These are phyloP conservation scores for Halcyon badia DNA, from an alignment of 2,797 vertebrate species.

Conservation along the genomic window DNA sequence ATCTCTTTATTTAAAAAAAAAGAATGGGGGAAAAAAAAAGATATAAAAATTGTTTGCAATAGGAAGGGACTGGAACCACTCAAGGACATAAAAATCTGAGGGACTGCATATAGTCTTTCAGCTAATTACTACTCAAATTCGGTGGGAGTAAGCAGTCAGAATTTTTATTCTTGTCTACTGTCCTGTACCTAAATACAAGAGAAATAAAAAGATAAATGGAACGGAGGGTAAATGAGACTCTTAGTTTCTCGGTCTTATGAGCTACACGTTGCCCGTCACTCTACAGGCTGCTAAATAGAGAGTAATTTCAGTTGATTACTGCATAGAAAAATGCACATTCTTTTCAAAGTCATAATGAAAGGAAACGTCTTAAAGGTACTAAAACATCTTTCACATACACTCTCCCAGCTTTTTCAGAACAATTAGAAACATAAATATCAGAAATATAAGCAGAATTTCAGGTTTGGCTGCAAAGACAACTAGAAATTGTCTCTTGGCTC, in stretches of 20 bases:
- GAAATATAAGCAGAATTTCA: neutral
- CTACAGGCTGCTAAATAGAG: neutral
- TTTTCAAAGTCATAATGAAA: neutral
- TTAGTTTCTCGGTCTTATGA: neutral
- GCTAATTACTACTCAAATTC: neutral
- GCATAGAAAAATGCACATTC: neutral
- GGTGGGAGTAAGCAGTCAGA: neutral
- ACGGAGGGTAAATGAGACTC: neutral
- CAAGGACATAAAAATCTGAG: neutral
- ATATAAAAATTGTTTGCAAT: neutral
- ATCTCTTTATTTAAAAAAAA: neutral
- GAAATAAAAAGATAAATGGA: conserved; percentile 12
- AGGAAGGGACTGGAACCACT: neutral
- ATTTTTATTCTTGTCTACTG: neutral
- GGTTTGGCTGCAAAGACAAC: neutral
- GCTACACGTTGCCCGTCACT: neutral
- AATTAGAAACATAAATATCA: neutral
- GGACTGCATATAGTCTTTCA: neutral
- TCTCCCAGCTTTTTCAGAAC: neutral
- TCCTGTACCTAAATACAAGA: neutral
- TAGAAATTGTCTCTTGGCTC: neutral
- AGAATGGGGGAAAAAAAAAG: too few species aligned
- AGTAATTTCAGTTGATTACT: neutral
- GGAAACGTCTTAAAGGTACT: neutral
- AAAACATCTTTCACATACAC: neutral